These are phyloP conservation scores for Microtus richardsoni DNA, from an alignment of 2,113 vertebrate species.

Conservation along the genomic window DNA sequence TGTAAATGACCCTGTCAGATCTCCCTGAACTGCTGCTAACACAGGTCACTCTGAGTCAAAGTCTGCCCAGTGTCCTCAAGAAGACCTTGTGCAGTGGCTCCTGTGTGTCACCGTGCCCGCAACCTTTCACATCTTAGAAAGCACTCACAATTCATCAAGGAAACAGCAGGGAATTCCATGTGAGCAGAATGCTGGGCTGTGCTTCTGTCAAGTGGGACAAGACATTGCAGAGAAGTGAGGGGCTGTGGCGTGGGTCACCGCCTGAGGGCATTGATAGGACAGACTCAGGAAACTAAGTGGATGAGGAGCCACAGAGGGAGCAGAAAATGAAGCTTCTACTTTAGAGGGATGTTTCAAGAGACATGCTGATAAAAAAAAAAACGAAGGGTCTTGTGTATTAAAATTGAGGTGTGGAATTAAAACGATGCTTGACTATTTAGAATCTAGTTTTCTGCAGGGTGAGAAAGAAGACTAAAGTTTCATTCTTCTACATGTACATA, in stretches of 20 bases:
- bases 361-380: neutral
- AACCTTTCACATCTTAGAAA: neutral
- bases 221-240: neutral
- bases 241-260: neutral
- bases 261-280: neutral
- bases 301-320: neutral
- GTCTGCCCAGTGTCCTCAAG: neutral
- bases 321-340: neutral
- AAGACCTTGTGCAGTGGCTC: neutral
- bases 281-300: neutral
- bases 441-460: neutral
- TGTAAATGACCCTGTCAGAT: neutral
- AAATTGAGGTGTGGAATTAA: neutral
- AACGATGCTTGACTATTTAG: neutral
- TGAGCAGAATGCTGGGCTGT: neutral
- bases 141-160: neutral
- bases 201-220: constrained; percentile 2
- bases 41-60: neutral
- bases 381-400: neutral
- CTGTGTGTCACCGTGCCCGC: neutral
- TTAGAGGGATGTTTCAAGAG: neutral
- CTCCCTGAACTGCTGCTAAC: neutral
- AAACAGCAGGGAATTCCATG: neutral
- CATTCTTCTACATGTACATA: neutral
- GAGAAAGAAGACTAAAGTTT: neutral